Base-by-base conservation (phyloP, 2,113 vertebrate genomes). In the Tupaia chinensis region DNA sequence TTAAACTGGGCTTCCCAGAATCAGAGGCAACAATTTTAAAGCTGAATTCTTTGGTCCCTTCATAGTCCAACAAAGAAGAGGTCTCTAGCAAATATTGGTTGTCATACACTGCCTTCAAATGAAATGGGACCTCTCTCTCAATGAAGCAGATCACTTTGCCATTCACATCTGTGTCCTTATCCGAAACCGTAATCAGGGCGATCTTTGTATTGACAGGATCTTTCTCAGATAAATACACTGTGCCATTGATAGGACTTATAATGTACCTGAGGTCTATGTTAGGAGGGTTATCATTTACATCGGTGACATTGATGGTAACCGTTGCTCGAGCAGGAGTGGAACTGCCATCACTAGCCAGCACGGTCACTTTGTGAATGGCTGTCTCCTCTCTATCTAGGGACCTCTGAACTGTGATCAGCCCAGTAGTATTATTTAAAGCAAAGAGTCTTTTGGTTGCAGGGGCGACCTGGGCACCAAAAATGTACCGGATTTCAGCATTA, bases 131-230 rank as follows among this genome's bases (percentile, higher is more conserved):
- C 78, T 99, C 99, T 98, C 99, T 99, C 97, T 99, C 99, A 96
- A 99, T 99, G 96, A 99, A 99, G 98, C 99, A 99, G 97, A 99
- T 99, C 97, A 99, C 99, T 98, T 99, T 99, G 98, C 99, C 99
- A 34, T 99, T 99, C 97, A 99, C 99, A 97, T 99, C 99, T 1
- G 99, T 99, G 98, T 99, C 99, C 99, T 99, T 99, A 98, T 99
- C 99, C 70, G 99, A 99, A 98, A 99, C 99, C 0, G 99, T 99
- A 98, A 99, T 99, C 73, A 99, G 99, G 93, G 99, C 99, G 87
- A 99, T 99, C 98, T 99, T 99, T 93, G 99, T 99, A 98, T 99
- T 99, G 98, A 99, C 98, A 65, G 99, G 99, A 97, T 99, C 99
- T 97, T 99, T 99, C 99, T 99, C 99, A 29, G 99, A 99, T 97